Evolutionary conservation across 2,113 vertebrate species (phyloP).

Genomic region (Pristiophorus japonicus): DNA sequence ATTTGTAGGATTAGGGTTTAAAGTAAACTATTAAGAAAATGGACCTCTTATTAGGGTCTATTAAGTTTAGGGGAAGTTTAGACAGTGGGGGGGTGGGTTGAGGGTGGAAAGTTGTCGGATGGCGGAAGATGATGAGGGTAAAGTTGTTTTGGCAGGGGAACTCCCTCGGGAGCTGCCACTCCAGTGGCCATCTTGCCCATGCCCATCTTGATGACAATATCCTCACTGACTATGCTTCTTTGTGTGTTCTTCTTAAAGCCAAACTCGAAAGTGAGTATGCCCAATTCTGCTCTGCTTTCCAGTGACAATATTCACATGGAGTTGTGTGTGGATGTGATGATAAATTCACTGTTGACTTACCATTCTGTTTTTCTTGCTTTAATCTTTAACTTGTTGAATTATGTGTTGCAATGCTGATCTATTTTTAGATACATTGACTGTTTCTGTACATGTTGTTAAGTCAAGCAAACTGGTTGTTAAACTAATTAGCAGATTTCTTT

Average conservation of each 20-base stretch:
- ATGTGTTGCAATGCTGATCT: neutral
- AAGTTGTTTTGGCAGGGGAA: too few relatives aligned
- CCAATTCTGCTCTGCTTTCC: neutral
- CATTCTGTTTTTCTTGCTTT: neutral
- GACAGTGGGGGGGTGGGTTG: too few relatives aligned
- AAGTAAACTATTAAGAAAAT: too few relatives aligned
- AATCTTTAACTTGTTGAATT: neutral
- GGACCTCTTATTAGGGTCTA: too few relatives aligned
- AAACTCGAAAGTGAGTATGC: neutral
- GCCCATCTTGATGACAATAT: too few relatives aligned
- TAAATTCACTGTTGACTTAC: neutral
- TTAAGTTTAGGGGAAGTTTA: too few relatives aligned
- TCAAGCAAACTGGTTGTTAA: neutral
- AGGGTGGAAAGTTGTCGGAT: too few relatives aligned
- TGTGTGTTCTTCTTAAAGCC: neutral
- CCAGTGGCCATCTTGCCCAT: too few relatives aligned
- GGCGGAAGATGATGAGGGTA: too few relatives aligned
- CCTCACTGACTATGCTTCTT: neutral
- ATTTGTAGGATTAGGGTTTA: too few relatives aligned
- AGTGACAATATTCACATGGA: neutral
- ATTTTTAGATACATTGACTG: neutral
- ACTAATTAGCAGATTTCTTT: neutral
- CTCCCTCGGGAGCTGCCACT: too few relatives aligned
- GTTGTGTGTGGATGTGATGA: neutral
- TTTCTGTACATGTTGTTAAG: neutral